Evolutionary conservation across 2,797 vertebrate genomes (phyloP).

Genomic region (Chromis chromis): DNA sequence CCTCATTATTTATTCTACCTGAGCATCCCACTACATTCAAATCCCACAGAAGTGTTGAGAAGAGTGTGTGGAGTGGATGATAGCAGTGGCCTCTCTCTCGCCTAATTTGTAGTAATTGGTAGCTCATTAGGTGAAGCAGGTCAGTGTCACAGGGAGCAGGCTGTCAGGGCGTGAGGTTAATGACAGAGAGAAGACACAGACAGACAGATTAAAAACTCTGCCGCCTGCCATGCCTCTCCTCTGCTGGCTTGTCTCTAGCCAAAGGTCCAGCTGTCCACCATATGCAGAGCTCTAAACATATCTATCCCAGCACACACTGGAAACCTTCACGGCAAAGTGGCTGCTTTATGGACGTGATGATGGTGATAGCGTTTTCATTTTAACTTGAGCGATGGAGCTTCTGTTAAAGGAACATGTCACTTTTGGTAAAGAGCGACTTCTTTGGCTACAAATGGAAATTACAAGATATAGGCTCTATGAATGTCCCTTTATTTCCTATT

Average conservation of each 20-base stretch:
- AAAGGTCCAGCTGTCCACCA: constrained; percentile 67
- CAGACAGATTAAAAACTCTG: constrained; percentile 79
- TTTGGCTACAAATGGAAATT: constrained; percentile 1
- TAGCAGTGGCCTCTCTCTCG: constrained; percentile 78
- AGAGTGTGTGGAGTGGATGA: constrained; percentile 73
- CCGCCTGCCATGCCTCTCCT: constrained; percentile 61
- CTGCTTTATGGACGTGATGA: constrained; percentile 25
- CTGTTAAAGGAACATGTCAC: constrained; percentile 1
- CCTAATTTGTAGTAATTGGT: constrained; percentile 89
- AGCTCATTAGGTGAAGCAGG: constrained; percentile 86
- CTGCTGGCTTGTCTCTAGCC: constrained; percentile 53
- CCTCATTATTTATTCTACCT: constrained; percentile 70
- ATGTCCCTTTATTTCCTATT: neutral
- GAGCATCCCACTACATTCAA: constrained; percentile 59
- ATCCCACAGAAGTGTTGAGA: constrained; percentile 71
- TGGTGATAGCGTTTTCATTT: neutral
- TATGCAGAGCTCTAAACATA: constrained; percentile 49
- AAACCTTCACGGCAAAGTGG: constrained; percentile 32
- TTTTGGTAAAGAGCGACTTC: neutral
- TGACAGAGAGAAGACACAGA: constrained; percentile 81
- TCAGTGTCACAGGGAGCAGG: constrained; percentile 82
- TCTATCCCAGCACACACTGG: constrained; percentile 26
- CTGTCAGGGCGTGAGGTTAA: constrained; percentile 85
- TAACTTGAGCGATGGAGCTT: constrained; percentile 1
- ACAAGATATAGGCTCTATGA: neutral